Evolutionary conservation across 2,113 vertebrate species (phyloP).

Genomic region (Mesoclemmys tuberculata): DNA sequence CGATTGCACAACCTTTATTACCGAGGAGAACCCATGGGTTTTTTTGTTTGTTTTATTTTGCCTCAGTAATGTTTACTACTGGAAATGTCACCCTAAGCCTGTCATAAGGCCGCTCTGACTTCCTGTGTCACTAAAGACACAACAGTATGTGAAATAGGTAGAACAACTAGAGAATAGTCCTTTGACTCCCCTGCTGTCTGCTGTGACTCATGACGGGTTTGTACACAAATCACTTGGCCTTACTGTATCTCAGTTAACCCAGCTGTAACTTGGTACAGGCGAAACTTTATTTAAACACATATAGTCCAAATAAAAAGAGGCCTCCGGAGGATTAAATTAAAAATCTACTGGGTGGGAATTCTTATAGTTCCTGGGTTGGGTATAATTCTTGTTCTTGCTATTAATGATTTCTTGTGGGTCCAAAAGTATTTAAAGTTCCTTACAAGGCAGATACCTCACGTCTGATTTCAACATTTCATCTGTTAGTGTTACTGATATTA

Average conservation of each 20-base stretch:
- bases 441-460: accelerated
- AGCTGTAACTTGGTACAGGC: not conserved
- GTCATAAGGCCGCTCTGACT: accelerated
- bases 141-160: not conserved
- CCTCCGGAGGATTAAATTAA: not conserved
- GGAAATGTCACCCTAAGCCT: not conserved
- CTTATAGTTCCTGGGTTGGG: not conserved
- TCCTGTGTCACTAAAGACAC: not conserved
- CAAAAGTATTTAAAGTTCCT: not conserved
- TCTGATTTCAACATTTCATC: not conserved
- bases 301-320: not conserved
- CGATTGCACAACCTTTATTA: constrained; percentile 6
- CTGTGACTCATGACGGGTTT: not conserved
- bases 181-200: not conserved
- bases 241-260: not conserved
- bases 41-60: not conserved
- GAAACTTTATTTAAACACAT: not conserved
- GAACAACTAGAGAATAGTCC: not conserved
- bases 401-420: not conserved
- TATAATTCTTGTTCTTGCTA: not conserved
- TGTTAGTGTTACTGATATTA: accelerated
- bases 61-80: not conserved
- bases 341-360: not conserved
- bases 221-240: not conserved
- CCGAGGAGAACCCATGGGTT: not conserved